A percentile compares a stretch with the other conserved stretches of the same genome.
These are phyloP conservation scores for Sigmodon hispidus DNA, from an alignment of 2,113 vertebrate species.

Conservation along the genomic window DNA sequence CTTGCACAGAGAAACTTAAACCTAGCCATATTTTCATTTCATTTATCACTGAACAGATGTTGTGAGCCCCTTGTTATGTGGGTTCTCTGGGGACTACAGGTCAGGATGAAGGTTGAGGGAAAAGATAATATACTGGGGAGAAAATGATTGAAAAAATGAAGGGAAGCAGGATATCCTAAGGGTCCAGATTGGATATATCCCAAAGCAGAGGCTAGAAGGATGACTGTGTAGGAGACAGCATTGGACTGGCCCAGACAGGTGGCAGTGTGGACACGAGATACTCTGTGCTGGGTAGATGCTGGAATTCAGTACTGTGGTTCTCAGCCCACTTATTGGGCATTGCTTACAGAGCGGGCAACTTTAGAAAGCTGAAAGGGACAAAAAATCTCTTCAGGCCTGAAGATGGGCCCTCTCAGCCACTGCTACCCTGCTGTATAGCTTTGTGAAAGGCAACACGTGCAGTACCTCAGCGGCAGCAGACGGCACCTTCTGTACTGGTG, in stretches of 20 bases:
- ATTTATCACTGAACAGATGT: neutral
- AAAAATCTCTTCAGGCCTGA: neutral
- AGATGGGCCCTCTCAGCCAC: neutral
- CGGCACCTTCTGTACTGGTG: neutral
- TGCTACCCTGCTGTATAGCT: neutral
- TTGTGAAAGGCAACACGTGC: neutral
- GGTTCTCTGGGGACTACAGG: neutral
- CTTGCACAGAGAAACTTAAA: conserved; percentile 15
- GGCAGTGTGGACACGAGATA: neutral
- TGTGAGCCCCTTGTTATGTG: neutral
- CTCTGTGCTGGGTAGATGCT: neutral
- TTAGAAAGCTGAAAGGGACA: neutral
- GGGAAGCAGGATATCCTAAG: neutral
- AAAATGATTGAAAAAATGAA: too few relatives aligned
- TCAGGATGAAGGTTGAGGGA: neutral
- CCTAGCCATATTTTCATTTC: neutral
- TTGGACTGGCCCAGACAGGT: neutral
- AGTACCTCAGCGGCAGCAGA: accelerated
- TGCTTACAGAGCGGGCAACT: neutral
- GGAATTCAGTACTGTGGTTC: neutral
- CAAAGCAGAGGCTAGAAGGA: neutral
- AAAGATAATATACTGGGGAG: neutral
- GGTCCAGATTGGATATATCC: neutral
- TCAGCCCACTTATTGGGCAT: neutral
- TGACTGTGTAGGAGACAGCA: accelerated